Percentiles rank a stretch among this genome's conserved stretches.
Conservation (phyloP, 2,113 vertebrate species). For the Megaleporinus macrocephalus region DNA sequence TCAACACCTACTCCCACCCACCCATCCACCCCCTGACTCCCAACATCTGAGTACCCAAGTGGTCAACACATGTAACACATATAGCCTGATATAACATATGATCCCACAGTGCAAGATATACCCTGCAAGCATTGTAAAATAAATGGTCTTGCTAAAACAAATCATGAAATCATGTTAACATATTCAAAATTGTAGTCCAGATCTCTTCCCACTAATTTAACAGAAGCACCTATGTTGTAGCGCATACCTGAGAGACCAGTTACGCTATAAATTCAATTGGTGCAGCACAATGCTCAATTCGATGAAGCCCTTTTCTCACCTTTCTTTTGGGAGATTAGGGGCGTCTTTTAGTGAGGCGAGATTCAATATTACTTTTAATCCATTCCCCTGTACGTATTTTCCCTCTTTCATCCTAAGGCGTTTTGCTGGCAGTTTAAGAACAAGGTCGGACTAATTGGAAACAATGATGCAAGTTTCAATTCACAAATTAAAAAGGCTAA, state of each 20-base stretch:
- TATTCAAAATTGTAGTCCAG: background rate
- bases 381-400: conserved; percentile 31
- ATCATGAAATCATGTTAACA: conserved; percentile 2
- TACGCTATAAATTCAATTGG: conserved; percentile 63
- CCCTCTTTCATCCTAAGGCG: conserved; percentile 14
- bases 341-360: conserved; percentile 34
- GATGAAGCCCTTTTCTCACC: conserved; percentile 17
- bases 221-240: conserved; percentile 42
- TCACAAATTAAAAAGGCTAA: conserved; percentile 67
- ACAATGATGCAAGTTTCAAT: conserved; percentile 68
- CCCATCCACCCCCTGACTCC: too few species aligned
- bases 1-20: too few species aligned
- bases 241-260: conserved; percentile 56
- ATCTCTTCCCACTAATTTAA: conserved; percentile 9
- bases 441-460: conserved; percentile 63
- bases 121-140: background rate
- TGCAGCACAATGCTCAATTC: conserved; percentile 53
- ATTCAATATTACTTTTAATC: conserved; percentile 54
- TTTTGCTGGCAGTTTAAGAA: conserved; percentile 54
- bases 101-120: background rate
- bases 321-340: conserved; percentile 52
- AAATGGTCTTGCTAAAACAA: conserved; percentile 4
- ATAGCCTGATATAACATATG: too few species aligned
- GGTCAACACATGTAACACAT: background rate
- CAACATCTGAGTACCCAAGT: background rate